Percentiles rank a stretch among this genome's conserved stretches.
phyloP scores from a whole-genome alignment of 2,113 vertebrate genomes.

The Anseranas semipalmata region DNA sequence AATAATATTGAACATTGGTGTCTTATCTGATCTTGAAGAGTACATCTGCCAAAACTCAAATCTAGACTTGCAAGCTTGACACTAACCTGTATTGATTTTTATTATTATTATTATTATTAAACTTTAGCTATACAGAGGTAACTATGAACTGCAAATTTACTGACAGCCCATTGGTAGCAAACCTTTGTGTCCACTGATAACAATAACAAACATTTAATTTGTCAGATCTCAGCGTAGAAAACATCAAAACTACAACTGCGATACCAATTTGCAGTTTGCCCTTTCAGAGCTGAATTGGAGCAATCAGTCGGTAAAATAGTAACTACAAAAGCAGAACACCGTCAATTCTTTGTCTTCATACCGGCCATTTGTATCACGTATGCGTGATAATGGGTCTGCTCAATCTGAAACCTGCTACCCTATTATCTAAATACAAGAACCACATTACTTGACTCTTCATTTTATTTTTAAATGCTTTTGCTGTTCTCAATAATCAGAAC shows the following conservation, averaged over 20 bases:
- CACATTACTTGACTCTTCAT: neutral
- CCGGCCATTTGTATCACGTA: neutral
- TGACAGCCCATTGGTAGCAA: neutral
- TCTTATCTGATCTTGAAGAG: neutral
- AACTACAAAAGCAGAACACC: neutral
- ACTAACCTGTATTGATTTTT: fast-evolving
- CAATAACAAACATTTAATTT: neutral
- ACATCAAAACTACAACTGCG: neutral
- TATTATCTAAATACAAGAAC: neutral
- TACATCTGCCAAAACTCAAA: neutral
- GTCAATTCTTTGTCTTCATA: neutral
- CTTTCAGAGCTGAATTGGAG: neutral
- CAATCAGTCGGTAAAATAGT: neutral
- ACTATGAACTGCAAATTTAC: neutral
- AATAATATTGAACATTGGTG: fast-evolving
- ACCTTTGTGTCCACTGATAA: fast-evolving
- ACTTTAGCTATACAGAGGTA: neutral
- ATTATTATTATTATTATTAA: neutral
- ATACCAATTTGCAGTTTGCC: neutral
- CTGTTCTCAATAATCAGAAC: neutral
- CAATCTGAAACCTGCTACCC: neutral
- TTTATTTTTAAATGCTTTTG: neutral
- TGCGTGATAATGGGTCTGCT: neutral
- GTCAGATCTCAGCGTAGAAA: fast-evolving
- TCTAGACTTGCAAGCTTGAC: neutral